These are phyloP conservation scores for Auanema sp. DNA, from an alignment of 2,888 invertebrate genomes.

Conservation along the genomic window DNA sequence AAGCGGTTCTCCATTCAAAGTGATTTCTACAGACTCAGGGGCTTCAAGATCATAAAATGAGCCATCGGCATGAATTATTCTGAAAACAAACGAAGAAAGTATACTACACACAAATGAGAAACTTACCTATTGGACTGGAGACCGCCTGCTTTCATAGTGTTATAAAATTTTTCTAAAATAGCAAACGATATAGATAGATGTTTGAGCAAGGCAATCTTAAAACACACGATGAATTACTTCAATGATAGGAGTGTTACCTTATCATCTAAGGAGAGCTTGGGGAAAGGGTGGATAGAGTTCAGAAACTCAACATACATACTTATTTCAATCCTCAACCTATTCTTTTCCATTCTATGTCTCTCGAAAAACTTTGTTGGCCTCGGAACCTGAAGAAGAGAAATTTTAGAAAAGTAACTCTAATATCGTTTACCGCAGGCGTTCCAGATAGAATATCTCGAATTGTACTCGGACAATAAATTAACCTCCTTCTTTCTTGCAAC, in stretches of 20 bases:
- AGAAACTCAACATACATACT: slow-evolving; percentile 39
- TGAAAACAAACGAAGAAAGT: slow-evolving; percentile 7
- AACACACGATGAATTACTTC: too few relatives aligned
- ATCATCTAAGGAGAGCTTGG: slow-evolving; percentile 33
- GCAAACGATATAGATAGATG: slow-evolving; percentile 41
- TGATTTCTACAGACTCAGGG: slow-evolving; percentile 29
- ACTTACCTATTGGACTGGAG: slow-evolving; percentile 30
- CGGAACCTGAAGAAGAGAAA: slow-evolving; percentile 2
- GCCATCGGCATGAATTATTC: slow-evolving; percentile 35
- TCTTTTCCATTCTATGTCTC: slow-evolving; percentile 10
- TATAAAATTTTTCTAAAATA: slow-evolving; percentile 53
- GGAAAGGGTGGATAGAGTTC: slow-evolving; percentile 29
- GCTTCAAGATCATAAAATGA: slow-evolving; percentile 37
- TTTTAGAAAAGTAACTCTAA: not conserved
- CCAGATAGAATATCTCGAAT: slow-evolving; percentile 48
- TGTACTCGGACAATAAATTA: slow-evolving; percentile 47
- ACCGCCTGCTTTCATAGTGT: slow-evolving; percentile 42
- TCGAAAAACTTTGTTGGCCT: slow-evolving; percentile 17
- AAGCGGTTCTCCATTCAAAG: slow-evolving; percentile 16
- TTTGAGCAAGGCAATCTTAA: slow-evolving; percentile 43
- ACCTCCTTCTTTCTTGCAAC: slow-evolving; percentile 45
- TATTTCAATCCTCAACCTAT: slow-evolving; percentile 25
- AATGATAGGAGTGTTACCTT: too few relatives aligned
- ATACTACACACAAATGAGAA: not conserved
- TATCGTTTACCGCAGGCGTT: slow-evolving; percentile 35